phyloP scores from a whole-genome alignment of 2,888 invertebrate genomes.

The Phortica okadai region DNA sequence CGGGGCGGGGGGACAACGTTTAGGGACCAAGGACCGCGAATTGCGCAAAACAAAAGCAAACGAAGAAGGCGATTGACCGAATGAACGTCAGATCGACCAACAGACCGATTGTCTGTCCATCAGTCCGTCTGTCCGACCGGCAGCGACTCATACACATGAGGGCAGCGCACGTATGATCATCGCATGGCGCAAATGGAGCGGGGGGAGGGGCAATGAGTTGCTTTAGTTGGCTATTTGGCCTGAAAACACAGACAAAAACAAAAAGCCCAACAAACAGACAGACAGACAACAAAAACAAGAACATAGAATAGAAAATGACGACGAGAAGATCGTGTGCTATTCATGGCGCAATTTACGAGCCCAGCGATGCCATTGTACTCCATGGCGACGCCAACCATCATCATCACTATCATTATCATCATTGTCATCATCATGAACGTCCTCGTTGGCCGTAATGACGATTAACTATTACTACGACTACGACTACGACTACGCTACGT shows the following conservation, averaged over 20 bases:
- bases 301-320: neutral
- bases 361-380: slow-evolving; percentile 32
- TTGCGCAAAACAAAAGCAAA: neutral
- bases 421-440: slow-evolving; percentile 16
- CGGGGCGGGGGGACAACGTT: neutral
- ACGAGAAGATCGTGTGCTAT: slow-evolving; percentile 33
- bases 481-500: neutral
- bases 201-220: no score
- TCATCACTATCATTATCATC: slow-evolving; percentile 9
- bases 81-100: neutral
- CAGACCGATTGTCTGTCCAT: neutral
- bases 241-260: neutral
- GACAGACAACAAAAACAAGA: neutral
- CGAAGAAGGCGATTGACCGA: neutral
- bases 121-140: no score
- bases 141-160: neutral
- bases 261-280: neutral
- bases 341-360: slow-evolving; percentile 34
- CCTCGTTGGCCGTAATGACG: slow-evolving; percentile 8
- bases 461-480: neutral
- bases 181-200: no score
- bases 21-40: no score
- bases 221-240: slow-evolving; percentile 7
- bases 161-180: neutral
- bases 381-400: slow-evolving; percentile 25